Base-by-base conservation (phyloP, 2,888 invertebrate genomes). In the Rhyacophila evoluta region DNA sequence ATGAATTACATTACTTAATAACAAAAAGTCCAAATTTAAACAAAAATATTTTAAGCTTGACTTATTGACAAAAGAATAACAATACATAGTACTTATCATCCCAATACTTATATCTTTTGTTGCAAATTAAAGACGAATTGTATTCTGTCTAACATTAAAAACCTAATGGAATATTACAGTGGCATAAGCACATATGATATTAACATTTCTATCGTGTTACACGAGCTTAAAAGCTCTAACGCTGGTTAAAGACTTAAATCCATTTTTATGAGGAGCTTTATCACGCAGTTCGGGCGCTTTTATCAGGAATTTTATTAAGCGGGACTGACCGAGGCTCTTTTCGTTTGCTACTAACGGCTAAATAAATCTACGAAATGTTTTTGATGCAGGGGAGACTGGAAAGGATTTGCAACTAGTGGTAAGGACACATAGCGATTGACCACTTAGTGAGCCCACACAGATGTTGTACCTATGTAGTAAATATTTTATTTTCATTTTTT, bases 221-320 rank as follows among this genome's bases (percentile, higher is more conserved):
- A 69, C 69, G 10, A 12, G 69, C 10, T 29, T 29, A 69, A n/a
- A 27, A 29, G 28, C 29, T 33, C 28, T 69, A 29, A 29, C 27
- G 10, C 11, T 6, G 29, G 1, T 6, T 28, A 29, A 29, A 69
- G 12, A 12, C 69, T 29, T 2, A 29, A 29, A 69, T n/a, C 29
- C 15, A 69, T 69, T 69, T 69, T 69, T 69, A 29, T 69, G 69
- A 29, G 69, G 29, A 69, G 15, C 5, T 69, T 69, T 69, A 29
- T 69, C 69, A 15, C 69, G 6, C 69, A 69, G 69, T 6, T 3
- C 8, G 10, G 29, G n/a, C 27, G 69, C 69, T n/a, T 29, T 29
- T 69, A 69, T 69, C 69, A 15, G 69, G 15, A 27, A 29, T 69
- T 69, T 28, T 69, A 69, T 69, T 11, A 69, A 69, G n/a, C 69